Conservation (phyloP, 2,888 invertebrate genomes). For the Callosobruchus maculatus region DNA sequence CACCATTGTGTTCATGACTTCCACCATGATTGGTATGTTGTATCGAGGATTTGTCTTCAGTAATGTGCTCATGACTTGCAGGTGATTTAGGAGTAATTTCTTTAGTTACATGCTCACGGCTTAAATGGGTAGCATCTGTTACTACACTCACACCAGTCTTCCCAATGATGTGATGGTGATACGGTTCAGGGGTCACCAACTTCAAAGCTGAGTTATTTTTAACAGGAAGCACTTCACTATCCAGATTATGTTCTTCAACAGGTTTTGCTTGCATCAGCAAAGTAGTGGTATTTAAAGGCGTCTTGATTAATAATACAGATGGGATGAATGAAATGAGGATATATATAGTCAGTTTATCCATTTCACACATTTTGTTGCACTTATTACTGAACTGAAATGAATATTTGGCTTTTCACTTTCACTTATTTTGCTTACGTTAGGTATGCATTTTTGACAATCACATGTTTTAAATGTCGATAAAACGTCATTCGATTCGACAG, state of each 20-base stretch:
- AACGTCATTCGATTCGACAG: too few relatives aligned
- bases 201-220: background rate
- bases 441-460: background rate
- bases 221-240: background rate
- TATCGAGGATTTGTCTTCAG: background rate
- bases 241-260: background rate
- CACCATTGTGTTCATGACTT: background rate
- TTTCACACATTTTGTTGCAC: background rate
- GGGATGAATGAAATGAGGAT: background rate
- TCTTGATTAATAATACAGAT: background rate
- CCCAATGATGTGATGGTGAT: background rate
- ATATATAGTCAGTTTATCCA: background rate
- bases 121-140: background rate
- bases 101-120: constrained; percentile 1
- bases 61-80: background rate
- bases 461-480: background rate
- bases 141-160: background rate
- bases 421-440: background rate
- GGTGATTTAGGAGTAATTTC: background rate
- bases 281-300: background rate
- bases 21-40: background rate
- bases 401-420: background rate
- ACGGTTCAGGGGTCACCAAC: background rate
- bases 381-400: background rate
- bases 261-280: background rate